A percentile compares a stretch with the other conserved stretches of the same genome.
phyloP scores from a whole-genome alignment of 1,140 invertebrate genomes.

The Chlorops oryzae region DNA sequence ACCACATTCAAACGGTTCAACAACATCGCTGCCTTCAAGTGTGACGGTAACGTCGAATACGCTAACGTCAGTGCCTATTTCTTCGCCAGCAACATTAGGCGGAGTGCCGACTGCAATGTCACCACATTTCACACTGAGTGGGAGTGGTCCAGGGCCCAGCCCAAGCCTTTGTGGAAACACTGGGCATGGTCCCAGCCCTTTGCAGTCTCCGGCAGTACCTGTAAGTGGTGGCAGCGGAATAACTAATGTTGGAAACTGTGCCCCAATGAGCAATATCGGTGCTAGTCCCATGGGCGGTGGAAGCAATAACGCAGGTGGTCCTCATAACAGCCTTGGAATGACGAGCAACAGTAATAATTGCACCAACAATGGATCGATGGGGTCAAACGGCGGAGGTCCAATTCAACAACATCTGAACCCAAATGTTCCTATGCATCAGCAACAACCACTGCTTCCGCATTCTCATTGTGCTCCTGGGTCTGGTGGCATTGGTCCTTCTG shows the following conservation, averaged over 20 bases:
- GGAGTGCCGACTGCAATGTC: slow-evolving; percentile 37
- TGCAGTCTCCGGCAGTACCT: slow-evolving; percentile 35
- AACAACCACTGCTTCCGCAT: slow-evolving; percentile 26
- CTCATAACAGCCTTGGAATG: not conserved
- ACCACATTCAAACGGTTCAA: slow-evolving; percentile 37
- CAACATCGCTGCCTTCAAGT: slow-evolving; percentile 20
- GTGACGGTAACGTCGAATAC: slow-evolving; percentile 19
- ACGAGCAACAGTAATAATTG: slow-evolving; percentile 49
- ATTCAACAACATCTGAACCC: slow-evolving; percentile 36
- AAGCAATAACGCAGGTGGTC: slow-evolving; percentile 23
- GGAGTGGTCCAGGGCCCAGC: slow-evolving; percentile 30
- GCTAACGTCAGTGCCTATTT: slow-evolving; percentile 44
- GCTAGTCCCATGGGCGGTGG: slow-evolving; percentile 18
- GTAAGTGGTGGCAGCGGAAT: not conserved
- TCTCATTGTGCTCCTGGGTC: slow-evolving; percentile 18
- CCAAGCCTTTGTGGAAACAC: slow-evolving; percentile 24
- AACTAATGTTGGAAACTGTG: too few relatives aligned
- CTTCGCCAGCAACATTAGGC: slow-evolving; percentile 36
- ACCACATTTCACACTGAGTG: slow-evolving; percentile 36
- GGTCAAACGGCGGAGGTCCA: slow-evolving; percentile 13
- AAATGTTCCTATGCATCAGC: slow-evolving; percentile 45
- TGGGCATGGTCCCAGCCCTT: slow-evolving; percentile 32
- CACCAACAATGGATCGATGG: slow-evolving; percentile 38
- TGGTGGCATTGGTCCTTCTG: slow-evolving; percentile 23
- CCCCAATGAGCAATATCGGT: slow-evolving; percentile 32